phyloP scores from a whole-genome alignment of 2,113 vertebrate species.

The Tragelaphus strepsiceros region DNA sequence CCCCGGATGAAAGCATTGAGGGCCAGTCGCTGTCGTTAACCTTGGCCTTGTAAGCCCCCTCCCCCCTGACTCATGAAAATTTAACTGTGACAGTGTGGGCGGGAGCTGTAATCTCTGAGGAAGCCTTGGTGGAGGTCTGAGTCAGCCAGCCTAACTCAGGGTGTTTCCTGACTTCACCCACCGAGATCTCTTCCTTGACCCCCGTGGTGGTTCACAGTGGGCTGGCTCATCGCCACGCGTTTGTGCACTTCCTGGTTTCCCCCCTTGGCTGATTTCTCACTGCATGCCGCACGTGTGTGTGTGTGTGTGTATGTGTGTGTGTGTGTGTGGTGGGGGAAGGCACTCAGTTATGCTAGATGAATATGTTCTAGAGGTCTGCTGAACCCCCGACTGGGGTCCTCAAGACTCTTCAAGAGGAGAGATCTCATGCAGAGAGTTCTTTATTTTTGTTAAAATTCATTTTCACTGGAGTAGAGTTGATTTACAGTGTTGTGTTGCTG shows the following conservation, averaged over 20 bases:
- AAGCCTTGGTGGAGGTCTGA: neutral
- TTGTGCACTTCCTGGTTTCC: neutral
- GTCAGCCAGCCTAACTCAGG: neutral
- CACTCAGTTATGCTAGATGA: rapidly evolving
- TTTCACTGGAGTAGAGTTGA: neutral
- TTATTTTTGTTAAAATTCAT: neutral
- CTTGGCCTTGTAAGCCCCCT: neutral
- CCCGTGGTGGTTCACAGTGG: neutral
- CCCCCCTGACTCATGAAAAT: neutral
- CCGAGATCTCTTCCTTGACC: neutral
- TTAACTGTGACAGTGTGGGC: rapidly evolving
- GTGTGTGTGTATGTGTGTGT: too few relatives aligned
- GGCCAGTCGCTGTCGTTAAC: neutral
- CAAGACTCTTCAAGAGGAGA: neutral
- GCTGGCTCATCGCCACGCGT: neutral
- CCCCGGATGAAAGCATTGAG: neutral
- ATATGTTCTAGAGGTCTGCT: neutral
- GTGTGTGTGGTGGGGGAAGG: too few relatives aligned
- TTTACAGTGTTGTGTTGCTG: neutral
- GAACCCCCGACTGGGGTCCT: neutral
- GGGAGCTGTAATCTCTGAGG: neutral
- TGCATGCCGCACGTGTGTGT: neutral
- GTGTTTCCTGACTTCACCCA: neutral
- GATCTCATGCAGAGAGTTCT: neutral
- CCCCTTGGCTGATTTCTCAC: neutral